Percentiles rank a stretch among this genome's conserved stretches.
Evolutionary conservation across 2,888 invertebrate species (phyloP).

Genomic region (Tanypteryx hageni): DNA sequence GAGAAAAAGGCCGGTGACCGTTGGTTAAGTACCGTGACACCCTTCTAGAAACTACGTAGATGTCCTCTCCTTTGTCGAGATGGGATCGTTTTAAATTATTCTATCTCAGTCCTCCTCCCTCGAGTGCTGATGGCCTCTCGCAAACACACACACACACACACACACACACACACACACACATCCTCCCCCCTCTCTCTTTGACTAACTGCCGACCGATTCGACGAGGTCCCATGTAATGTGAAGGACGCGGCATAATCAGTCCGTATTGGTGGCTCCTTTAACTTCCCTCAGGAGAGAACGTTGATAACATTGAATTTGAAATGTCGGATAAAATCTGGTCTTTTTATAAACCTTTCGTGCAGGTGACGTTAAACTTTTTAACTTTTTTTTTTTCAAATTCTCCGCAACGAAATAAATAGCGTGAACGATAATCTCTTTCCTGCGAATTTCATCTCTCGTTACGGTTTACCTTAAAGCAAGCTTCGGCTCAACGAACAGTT

Average conservation of each 20-base stretch:
- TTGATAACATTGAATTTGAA: neutral
- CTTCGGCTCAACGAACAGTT: too few species aligned
- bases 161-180: neutral
- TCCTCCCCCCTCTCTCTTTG: neutral
- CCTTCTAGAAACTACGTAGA: constrained; percentile 14
- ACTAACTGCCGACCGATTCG: neutral
- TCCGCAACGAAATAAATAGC: too few species aligned
- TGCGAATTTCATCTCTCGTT: too few species aligned
- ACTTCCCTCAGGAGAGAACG: neutral
- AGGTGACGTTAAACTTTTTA: too few species aligned
- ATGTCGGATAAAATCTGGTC: too few species aligned
- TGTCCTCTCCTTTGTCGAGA: neutral
- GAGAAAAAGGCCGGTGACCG: neutral
- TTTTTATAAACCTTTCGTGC: too few species aligned
- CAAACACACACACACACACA: neutral
- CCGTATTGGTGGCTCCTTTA: neutral
- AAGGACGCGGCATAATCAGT: neutral
- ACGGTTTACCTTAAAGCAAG: too few species aligned
- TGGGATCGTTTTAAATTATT: constrained; percentile 10
- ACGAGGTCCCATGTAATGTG: neutral
- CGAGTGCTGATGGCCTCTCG: too few species aligned
- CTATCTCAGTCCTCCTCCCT: neutral
- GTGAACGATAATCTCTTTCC: too few species aligned
- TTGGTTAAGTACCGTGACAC: neutral
- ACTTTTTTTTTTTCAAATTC: too few species aligned